A percentile compares a stretch with the other conserved stretches of the same genome.
Conservation (phyloP, 2,888 invertebrate genomes). For the Drosophila nr. perissopoda region DNA sequence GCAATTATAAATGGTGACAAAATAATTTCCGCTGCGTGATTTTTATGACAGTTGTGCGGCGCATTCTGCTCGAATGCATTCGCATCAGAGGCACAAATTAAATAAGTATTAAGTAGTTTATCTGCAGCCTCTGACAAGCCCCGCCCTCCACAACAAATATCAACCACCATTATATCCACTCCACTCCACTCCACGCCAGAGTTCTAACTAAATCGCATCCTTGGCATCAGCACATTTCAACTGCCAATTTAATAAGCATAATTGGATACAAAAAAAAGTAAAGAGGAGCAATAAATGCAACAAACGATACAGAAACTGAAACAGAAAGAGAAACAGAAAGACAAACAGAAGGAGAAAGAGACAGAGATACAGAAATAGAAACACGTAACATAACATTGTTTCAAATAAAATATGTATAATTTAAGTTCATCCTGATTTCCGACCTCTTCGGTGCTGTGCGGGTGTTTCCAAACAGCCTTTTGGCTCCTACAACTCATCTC, state of each 20-base stretch:
- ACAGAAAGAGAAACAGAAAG: background rate
- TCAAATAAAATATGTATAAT: conserved; percentile 56
- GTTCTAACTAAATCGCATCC: conserved; percentile 8
- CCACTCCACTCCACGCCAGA: background rate
- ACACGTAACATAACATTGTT: conserved; percentile 41
- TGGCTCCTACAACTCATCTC: background rate
- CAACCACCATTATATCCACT: background rate
- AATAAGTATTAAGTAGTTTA: conserved; percentile 75
- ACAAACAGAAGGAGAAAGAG: conserved; percentile 4
- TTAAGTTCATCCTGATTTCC: conserved; percentile 69
- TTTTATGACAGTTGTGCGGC: conserved; percentile 83
- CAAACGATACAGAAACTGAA: conserved; percentile 9
- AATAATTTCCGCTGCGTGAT: conserved; percentile 84
- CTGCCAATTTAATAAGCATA: conserved; percentile 78
- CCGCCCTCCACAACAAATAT: background rate
- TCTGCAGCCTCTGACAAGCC: conserved; percentile 23
- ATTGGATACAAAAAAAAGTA: conserved; percentile 52
- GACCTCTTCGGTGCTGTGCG: conserved; percentile 50
- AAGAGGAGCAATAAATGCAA: conserved; percentile 9
- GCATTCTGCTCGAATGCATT: conserved; percentile 70
- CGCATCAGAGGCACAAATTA: conserved; percentile 54
- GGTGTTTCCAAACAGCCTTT: conserved; percentile 37
- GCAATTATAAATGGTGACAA: conserved; percentile 84
- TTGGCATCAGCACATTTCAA: conserved; percentile 54
- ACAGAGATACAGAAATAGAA: conserved; percentile 6